Conservation (phyloP, 2,888 invertebrate species). For the Ischnura elegans region DNA sequence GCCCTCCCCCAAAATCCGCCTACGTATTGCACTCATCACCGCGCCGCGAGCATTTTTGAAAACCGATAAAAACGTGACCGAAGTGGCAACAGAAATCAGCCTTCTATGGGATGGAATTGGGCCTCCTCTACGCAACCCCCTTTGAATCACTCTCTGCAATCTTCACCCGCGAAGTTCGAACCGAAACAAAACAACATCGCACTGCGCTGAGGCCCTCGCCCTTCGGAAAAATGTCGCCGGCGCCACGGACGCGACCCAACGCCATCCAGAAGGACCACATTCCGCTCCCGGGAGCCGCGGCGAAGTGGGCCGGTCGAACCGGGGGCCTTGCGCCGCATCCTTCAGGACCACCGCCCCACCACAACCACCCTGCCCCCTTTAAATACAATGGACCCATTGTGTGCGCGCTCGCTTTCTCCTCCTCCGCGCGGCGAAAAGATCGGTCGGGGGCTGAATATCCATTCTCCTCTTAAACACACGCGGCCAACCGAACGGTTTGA, state of each 20-base stretch:
- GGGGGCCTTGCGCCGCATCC: no score
- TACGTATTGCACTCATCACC: no score
- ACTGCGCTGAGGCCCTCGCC: slow-evolving; percentile 32
- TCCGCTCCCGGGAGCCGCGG: no score
- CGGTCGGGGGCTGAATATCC: neutral
- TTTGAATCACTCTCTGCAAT: no score
- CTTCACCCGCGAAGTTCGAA: no score
- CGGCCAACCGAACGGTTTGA: slow-evolving; percentile 39
- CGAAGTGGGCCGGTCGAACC: no score
- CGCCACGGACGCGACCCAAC: neutral
- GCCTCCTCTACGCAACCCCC: no score
- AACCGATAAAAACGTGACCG: no score
- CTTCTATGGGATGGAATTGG: no score
- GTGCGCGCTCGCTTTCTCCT: neutral
- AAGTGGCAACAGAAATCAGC: no score
- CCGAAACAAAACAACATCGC: slow-evolving; percentile 36
- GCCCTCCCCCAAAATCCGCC: no score
- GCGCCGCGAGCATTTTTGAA: no score
- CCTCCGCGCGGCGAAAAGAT: neutral
- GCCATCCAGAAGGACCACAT: neutral
- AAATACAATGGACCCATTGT: slow-evolving; percentile 67
- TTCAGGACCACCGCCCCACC: neutral
- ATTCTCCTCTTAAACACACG: neutral
- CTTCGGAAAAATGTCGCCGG: slow-evolving; percentile 46
- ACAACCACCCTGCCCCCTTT: slow-evolving; percentile 24